A percentile compares a stretch with the other conserved stretches of the same genome.
phyloP scores from a whole-genome alignment of 2,888 invertebrate genomes.

The Petrophora chlorosata region DNA sequence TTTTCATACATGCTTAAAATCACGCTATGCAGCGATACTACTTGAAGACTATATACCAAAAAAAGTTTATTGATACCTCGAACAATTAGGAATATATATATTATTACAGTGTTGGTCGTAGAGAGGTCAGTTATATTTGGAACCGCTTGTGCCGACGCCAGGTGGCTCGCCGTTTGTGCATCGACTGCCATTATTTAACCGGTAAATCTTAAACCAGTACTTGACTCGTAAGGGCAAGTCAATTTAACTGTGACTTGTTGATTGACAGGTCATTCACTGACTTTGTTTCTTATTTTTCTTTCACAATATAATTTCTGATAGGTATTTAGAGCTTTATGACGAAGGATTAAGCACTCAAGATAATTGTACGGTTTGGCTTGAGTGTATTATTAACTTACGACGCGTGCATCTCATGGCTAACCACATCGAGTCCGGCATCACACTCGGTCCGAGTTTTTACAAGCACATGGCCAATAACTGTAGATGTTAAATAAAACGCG shows the following conservation, averaged over 20 bases:
- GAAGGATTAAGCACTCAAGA: slow-evolving; percentile 30
- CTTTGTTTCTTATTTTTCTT: slow-evolving; percentile 13
- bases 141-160: slow-evolving; percentile 55
- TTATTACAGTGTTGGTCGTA: slow-evolving; percentile 7
- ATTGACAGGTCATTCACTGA: slow-evolving; percentile 55
- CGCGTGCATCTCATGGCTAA: slow-evolving; percentile 29
- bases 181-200: slow-evolving; percentile 44
- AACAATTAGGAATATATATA: not conserved
- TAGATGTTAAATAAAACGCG: slow-evolving; percentile 72
- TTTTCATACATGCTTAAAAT: too few species aligned
- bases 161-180: slow-evolving; percentile 50
- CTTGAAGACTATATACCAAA: too few species aligned
- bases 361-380: slow-evolving; percentile 30
- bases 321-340: slow-evolving; percentile 25
- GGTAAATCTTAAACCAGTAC: slow-evolving; percentile 47
- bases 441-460: slow-evolving; percentile 48
- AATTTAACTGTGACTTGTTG: slow-evolving; percentile 45
- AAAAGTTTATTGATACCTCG: not conserved
- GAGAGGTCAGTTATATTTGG: slow-evolving; percentile 59
- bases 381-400: slow-evolving; percentile 24
- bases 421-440: slow-evolving; percentile 51
- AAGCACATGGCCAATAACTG: slow-evolving; percentile 61
- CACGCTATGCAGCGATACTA: too few species aligned
- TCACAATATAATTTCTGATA: too few species aligned
- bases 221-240: slow-evolving; percentile 46